Evolutionary conservation across 2,797 vertebrate species (phyloP).

Genomic region (Nyctibius grandis): DNA sequence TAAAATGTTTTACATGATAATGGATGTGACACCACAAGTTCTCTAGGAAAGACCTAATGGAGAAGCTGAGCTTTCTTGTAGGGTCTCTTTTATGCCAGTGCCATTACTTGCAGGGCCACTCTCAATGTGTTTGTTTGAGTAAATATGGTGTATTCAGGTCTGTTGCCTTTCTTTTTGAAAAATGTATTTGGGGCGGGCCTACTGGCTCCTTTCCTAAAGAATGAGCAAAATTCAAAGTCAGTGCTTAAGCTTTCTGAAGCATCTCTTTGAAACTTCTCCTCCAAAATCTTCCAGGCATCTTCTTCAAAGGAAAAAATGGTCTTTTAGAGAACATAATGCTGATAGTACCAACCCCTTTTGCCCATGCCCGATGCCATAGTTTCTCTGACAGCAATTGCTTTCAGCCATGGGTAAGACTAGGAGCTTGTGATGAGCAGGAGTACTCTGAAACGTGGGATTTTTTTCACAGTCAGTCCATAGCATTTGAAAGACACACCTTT

Average conservation of each 20-base stretch:
- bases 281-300: not conserved
- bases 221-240: not conserved
- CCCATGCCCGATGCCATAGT: rapidly evolving
- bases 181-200: not conserved
- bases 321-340: not conserved
- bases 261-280: not conserved
- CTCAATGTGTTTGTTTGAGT: not conserved
- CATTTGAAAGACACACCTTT: not conserved
- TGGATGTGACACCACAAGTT: not conserved
- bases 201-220: not conserved
- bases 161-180: not conserved
- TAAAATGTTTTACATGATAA: not conserved
- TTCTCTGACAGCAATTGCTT: not conserved
- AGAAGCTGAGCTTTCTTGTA: not conserved
- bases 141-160: not conserved
- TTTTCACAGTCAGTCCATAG: not conserved
- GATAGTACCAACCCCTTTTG: not conserved
- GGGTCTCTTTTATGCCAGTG: not conserved
- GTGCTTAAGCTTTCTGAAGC: not conserved
- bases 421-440: too few relatives aligned
- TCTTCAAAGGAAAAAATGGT: not conserved
- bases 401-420: not conserved
- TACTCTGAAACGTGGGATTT: not conserved
- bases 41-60: not conserved
- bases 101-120: not conserved